Conservation (phyloP, 2,113 vertebrate species). For the Bolborhynchus lineola region DNA sequence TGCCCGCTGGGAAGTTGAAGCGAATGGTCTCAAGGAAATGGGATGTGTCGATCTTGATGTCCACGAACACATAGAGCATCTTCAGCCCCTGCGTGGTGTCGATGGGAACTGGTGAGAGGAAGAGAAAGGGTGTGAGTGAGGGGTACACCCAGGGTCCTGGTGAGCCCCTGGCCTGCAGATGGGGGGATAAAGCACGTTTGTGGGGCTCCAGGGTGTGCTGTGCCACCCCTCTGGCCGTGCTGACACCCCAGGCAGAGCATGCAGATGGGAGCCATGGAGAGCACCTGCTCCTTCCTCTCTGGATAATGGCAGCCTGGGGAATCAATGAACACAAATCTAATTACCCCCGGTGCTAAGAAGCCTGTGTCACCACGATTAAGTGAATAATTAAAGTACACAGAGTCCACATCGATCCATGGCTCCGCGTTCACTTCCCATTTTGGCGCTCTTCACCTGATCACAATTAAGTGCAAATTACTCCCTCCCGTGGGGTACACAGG, state of each 20-base stretch:
- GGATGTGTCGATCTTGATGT: slow-evolving; percentile 91
- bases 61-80: slow-evolving; percentile 97
- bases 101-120: slow-evolving; percentile 84
- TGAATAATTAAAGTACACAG: slow-evolving; percentile 70
- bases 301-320: slow-evolving; percentile 58
- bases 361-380: slow-evolving; percentile 80
- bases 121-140: not conserved
- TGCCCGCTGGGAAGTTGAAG: slow-evolving; percentile 84
- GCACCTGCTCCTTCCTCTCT: not conserved
- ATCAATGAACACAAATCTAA: slow-evolving; percentile 77
- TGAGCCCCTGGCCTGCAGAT: fast-evolving
- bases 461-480: slow-evolving; percentile 65
- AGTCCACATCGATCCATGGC: slow-evolving; percentile 54
- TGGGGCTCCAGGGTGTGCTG: not conserved
- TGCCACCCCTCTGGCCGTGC: not conserved
- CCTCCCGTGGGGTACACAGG: not conserved
- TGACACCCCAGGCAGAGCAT: not conserved
- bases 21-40: slow-evolving; percentile 93
- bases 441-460: slow-evolving; percentile 50
- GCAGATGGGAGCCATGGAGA: not conserved
- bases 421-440: slow-evolving; percentile 42
- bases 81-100: slow-evolving; percentile 86
- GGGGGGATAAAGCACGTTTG: not conserved
- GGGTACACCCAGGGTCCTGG: fast-evolving
- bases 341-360: slow-evolving; percentile 75